These are phyloP conservation scores for Vireo griseus DNA, from an alignment of 2,797 vertebrate species.

Conservation along the genomic window DNA sequence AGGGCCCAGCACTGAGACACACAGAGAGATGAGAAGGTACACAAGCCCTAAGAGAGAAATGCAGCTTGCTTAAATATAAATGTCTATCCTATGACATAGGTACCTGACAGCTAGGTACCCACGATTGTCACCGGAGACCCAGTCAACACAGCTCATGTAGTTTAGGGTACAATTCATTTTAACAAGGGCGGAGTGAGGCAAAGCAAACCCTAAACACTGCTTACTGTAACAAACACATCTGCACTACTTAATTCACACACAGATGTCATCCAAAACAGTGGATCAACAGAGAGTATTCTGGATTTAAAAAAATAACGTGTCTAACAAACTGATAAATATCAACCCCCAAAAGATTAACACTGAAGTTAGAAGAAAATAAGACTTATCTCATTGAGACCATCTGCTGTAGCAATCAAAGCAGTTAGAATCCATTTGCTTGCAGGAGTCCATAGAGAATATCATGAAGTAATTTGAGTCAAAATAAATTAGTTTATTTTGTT, in stretches of 20 bases:
- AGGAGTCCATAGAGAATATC: slow-evolving; percentile 2
- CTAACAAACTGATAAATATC: background rate
- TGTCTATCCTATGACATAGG: background rate
- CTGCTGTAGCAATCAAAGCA: slow-evolving; percentile 26
- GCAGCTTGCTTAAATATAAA: background rate
- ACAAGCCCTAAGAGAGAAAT: background rate
- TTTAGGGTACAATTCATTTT: background rate
- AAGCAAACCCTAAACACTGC: background rate
- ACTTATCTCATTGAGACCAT: background rate
- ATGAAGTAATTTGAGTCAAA: slow-evolving; percentile 4
- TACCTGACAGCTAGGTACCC: background rate
- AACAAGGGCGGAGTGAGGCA: background rate
- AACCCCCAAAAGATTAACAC: background rate
- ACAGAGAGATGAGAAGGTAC: background rate
- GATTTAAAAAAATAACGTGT: background rate
- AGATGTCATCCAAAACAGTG: background rate
- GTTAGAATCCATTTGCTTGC: slow-evolving; percentile 20
- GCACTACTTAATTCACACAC: background rate
- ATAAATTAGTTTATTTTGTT: slow-evolving; percentile 42
- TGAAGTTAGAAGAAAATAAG: background rate
- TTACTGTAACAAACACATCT: background rate
- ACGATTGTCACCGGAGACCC: accelerated
- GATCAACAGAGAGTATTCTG: background rate
- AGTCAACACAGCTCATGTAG: background rate
- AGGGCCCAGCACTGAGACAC: background rate